Base-by-base conservation (phyloP, 2,888 invertebrate species). In the Euzetes globulus region DNA sequence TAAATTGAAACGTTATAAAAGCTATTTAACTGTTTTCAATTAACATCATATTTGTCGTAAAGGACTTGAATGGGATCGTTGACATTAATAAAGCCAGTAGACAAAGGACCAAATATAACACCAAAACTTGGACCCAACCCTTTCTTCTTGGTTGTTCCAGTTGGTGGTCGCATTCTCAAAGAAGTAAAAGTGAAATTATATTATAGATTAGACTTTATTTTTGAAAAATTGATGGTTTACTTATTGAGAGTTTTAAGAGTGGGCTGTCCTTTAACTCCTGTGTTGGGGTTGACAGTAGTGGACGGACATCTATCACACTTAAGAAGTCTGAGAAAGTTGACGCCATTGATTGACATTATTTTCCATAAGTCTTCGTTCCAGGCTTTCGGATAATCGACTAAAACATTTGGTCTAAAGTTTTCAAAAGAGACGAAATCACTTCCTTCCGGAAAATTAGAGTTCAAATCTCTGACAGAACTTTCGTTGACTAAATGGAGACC, bases 381-480 rank as follows among this genome's bases (percentile, higher is more conserved):
- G 3, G 75, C 27, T n/a, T 47, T 29, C 5, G 25, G 45, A 58
- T 52, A 52, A 19, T 75, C 75, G 15, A 75, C 50, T 13, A 75
- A 27, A 45, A 75, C 65, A 50, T 55, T 75, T 15, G 75, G 75
- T 25, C 75, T 50, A n/a, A 72, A 75, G 55, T 72, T 75, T 60
- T 65, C 25, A 47, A 68, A 68, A 13, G 45, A 27, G 2, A 73
- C 47, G 37, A 17, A 11, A 27, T 72, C 50, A 17, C 47, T 47
- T 45, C 65, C 73, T 29, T 72, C 74, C 13, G 29, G 15, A n/a
- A 75, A 68, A 52, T 55, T n/a, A 13, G 50, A 37, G 27, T 65
- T 63, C 47, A 75, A 65, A n/a, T 75, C 73, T 7, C 27, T 47
- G 1, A 75, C 73, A 9, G 75, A 75, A 17, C 55, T 47, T 15